Evolutionary conservation across 2,113 vertebrate genomes (phyloP).

Genomic region (mouse (Mus musculus)): DNA sequence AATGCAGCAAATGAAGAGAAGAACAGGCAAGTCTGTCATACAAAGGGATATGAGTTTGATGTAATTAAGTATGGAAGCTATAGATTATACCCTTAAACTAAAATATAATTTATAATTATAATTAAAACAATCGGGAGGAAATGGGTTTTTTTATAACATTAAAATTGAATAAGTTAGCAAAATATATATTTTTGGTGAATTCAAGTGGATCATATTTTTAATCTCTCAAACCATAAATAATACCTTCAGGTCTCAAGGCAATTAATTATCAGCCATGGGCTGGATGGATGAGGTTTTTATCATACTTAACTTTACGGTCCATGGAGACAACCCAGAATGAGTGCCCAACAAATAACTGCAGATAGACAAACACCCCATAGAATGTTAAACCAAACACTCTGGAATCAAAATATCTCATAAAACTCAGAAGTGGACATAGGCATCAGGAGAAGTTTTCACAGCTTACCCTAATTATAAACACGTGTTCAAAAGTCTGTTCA

Average conservation of each 20-base stretch:
- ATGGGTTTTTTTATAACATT: slow-evolving; percentile 1
- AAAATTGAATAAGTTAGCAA: neutral
- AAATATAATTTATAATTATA: slow-evolving; percentile 36
- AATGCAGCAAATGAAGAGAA: neutral
- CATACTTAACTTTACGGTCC: neutral
- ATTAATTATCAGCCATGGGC: neutral
- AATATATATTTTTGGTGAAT: slow-evolving; percentile 5
- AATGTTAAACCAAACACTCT: neutral
- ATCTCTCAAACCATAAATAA: slow-evolving; percentile 2
- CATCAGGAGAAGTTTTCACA: neutral
- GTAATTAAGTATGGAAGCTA: slow-evolving; percentile 49
- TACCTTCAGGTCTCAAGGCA: neutral
- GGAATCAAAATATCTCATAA: neutral
- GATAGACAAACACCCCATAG: neutral
- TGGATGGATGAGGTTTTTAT: slow-evolving; percentile 10
- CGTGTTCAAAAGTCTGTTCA: neutral
- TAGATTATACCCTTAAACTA: neutral
- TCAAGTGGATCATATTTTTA: slow-evolving; percentile 20
- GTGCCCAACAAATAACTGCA: neutral
- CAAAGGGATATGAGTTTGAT: neutral
- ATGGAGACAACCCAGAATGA: neutral
- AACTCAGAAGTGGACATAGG: neutral
- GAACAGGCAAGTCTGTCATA: neutral
- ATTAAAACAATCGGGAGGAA: slow-evolving; percentile 18
- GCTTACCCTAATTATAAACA: slow-evolving; percentile 52